Percentiles rank a stretch among this genome's conserved stretches.
Evolutionary conservation across 2,888 invertebrate species (phyloP).

Genomic region (Unio pictorum): DNA sequence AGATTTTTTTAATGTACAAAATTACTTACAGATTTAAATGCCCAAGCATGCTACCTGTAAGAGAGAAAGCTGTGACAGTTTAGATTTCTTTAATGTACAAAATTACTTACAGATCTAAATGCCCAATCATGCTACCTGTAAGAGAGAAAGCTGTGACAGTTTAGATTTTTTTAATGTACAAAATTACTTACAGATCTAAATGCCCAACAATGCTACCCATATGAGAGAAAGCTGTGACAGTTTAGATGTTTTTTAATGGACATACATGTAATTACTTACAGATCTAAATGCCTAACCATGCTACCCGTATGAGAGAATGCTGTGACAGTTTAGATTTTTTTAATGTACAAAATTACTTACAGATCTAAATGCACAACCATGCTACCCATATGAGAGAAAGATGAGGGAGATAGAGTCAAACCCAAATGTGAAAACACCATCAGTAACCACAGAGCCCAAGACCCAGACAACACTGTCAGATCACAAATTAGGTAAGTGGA

Average conservation of each 20-base stretch:
- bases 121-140: constrained; percentile 53
- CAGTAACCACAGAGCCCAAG: constrained; percentile 42
- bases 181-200: constrained; percentile 38
- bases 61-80: no score
- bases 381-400: constrained; percentile 49
- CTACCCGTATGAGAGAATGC: constrained; percentile 45
- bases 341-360: constrained; percentile 20
- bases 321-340: not conserved
- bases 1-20: no score
- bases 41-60: no score
- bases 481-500: constrained; percentile 42
- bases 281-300: constrained; percentile 50
- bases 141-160: constrained; percentile 26
- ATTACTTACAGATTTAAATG: no score
- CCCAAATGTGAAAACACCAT: constrained; percentile 8
- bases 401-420: not conserved
- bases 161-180: not conserved
- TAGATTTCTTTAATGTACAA: no score
- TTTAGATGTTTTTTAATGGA: no score
- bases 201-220: constrained; percentile 53
- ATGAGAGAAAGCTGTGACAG: constrained; percentile 28
- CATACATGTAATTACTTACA: not conserved
- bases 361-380: constrained; percentile 49
- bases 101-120: constrained; percentile 23
- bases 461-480: constrained; percentile 35